Conservation (phyloP, 2,113 vertebrate species). For the Sylvilagus bachmani region DNA sequence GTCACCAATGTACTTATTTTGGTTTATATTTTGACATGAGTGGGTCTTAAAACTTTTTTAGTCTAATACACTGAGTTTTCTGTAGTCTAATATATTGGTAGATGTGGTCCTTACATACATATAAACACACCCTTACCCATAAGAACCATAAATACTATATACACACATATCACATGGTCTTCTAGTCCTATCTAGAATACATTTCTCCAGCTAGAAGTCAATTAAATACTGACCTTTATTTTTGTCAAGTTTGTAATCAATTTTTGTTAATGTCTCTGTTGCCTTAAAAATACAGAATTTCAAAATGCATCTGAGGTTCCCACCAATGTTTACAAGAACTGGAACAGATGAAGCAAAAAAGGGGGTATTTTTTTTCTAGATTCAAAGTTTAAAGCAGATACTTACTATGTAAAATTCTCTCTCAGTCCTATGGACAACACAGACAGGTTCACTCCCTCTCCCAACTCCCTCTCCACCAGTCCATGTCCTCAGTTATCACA, state of each 20-base stretch:
- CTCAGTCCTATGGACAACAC: background rate
- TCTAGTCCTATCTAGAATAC: background rate
- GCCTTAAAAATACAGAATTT: constrained; percentile 31
- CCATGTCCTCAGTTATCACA: constrained; percentile 11
- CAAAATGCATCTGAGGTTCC: background rate
- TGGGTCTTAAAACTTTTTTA: background rate
- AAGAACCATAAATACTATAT: no score
- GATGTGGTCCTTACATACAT: background rate
- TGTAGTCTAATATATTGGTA: background rate
- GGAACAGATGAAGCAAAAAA: constrained; percentile 35
- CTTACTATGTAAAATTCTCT: constrained; percentile 18
- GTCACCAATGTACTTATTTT: background rate
- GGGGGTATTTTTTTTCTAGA: constrained; percentile 22
- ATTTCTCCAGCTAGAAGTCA: background rate
- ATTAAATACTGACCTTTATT: constrained; percentile 20
- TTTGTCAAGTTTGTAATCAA: constrained; percentile 23
- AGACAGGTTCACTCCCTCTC: constrained; percentile 5
- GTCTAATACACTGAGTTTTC: background rate
- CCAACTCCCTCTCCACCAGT: background rate
- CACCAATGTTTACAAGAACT: background rate
- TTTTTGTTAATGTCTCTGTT: constrained; percentile 23
- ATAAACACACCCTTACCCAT: background rate
- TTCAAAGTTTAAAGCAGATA: background rate
- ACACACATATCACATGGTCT: background rate
- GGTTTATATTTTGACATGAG: background rate